These are phyloP conservation scores for Pogonocherus hispidulus DNA, from an alignment of 2,888 invertebrate genomes.

Conservation along the genomic window DNA sequence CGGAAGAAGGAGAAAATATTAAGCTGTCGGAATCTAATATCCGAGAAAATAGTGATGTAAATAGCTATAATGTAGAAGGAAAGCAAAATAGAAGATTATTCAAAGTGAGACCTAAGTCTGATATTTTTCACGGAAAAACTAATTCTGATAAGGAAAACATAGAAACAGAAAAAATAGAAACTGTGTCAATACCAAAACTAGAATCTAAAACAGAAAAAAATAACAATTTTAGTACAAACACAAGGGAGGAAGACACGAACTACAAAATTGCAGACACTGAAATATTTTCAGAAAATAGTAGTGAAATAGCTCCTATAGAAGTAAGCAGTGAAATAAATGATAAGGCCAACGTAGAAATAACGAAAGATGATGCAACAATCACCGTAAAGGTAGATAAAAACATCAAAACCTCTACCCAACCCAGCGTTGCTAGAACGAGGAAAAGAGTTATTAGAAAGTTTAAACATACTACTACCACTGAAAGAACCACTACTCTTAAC, in stretches of 20 bases:
- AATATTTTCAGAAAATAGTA: background rate
- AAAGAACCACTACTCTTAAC: slow-evolving; percentile 18
- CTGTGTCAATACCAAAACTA: background rate
- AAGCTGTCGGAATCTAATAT: slow-evolving; percentile 68
- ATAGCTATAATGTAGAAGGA: slow-evolving; percentile 48
- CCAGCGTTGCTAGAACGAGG: slow-evolving; percentile 52
- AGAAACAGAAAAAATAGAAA: background rate
- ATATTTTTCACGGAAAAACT: slow-evolving; percentile 35
- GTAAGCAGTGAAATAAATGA: background rate
- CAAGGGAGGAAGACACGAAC: background rate
- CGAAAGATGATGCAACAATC: background rate
- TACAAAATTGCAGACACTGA: background rate
- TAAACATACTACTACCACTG: slow-evolving; percentile 50
- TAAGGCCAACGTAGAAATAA: background rate
- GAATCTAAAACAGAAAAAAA: background rate
- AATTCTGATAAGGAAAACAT: background rate
- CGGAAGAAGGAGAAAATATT: slow-evolving; percentile 66
- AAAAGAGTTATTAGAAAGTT: slow-evolving; percentile 65
- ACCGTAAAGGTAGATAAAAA: background rate
- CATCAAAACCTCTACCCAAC: slow-evolving; percentile 6
- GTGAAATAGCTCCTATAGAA: background rate
- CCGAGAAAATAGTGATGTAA: slow-evolving; percentile 65
- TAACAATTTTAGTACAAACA: background rate
- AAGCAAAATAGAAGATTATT: slow-evolving; percentile 42
- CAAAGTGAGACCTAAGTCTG: slow-evolving; percentile 35